phyloP scores from a whole-genome alignment of 2,113 vertebrate genomes.

The Girardinichthys multiradiatus region DNA sequence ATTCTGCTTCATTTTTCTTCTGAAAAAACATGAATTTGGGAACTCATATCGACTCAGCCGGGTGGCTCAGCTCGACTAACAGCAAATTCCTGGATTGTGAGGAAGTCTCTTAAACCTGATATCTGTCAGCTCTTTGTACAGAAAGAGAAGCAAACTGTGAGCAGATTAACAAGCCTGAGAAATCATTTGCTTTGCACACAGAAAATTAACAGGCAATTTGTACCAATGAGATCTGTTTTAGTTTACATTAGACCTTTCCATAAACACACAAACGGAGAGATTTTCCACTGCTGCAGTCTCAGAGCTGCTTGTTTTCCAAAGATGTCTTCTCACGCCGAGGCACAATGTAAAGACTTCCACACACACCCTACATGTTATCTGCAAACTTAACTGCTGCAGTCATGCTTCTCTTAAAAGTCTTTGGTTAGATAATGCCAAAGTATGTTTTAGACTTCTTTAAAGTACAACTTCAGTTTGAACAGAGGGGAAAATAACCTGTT shows the following conservation, averaged over 20 bases:
- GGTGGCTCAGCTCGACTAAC: conserved; percentile 1
- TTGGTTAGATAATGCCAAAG: too few species aligned
- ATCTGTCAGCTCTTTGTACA: not conserved
- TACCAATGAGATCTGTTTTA: conserved; percentile 50
- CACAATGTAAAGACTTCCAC: conserved; percentile 1
- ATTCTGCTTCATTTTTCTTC: conserved; percentile 33
- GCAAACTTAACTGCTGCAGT: not conserved
- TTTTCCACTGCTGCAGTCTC: conserved; percentile 33
- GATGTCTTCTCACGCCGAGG: conserved; percentile 53
- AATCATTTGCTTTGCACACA: conserved; percentile 43
- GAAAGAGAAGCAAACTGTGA: conserved; percentile 9
- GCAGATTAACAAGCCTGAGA: conserved; percentile 38
- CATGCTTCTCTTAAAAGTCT: not conserved
- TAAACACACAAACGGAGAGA: conserved; percentile 50
- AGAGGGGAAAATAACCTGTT: too few species aligned
- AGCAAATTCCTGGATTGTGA: not conserved
- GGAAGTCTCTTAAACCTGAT: conserved; percentile 2
- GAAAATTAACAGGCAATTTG: conserved; percentile 57
- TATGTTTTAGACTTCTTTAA: too few species aligned
- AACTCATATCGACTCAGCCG: conserved; percentile 44
- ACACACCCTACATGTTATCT: not conserved
- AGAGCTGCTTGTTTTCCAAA: conserved; percentile 41
- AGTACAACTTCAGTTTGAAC: too few species aligned
- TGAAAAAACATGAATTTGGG: conserved; percentile 20
- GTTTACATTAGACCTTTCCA: conserved; percentile 56